Conservation (phyloP, 1,140 invertebrate genomes). For the Diprion similis region DNA sequence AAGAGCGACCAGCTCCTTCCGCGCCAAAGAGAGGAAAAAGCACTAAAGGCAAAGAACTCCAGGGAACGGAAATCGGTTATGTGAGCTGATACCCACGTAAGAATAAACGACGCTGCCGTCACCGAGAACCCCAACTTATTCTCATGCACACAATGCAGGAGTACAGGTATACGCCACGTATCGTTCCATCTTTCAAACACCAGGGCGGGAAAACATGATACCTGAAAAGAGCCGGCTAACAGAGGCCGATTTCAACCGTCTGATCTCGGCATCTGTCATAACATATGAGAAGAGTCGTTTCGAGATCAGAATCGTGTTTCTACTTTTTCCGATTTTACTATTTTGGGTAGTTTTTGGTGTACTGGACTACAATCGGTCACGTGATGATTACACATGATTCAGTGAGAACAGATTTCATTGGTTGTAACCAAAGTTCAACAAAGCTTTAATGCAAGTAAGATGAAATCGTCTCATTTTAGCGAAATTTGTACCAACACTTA, state of each 20-base stretch:
- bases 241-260: not conserved
- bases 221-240: conserved; percentile 1
- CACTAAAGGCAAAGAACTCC: not conserved
- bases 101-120: not conserved
- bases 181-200: too few relatives aligned
- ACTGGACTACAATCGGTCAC: too few relatives aligned
- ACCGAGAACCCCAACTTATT: not conserved
- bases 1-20: too few relatives aligned
- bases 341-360: not conserved
- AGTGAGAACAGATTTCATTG: too few relatives aligned
- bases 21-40: not conserved
- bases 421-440: too few relatives aligned
- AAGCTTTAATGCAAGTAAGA: too few relatives aligned
- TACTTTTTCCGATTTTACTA: not conserved
- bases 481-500: too few relatives aligned
- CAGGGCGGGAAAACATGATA: not conserved
- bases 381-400: too few relatives aligned
- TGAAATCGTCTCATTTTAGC: too few relatives aligned
- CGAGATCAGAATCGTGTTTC: not conserved
- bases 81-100: not conserved
- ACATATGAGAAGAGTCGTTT: not conserved
- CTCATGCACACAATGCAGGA: not conserved
- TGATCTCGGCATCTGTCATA: not conserved
- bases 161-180: too few relatives aligned
- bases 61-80: conserved; percentile 1